Evolutionary conservation across 1,140 invertebrate species (phyloP).

Genomic region (Palaemon carinicauda): DNA sequence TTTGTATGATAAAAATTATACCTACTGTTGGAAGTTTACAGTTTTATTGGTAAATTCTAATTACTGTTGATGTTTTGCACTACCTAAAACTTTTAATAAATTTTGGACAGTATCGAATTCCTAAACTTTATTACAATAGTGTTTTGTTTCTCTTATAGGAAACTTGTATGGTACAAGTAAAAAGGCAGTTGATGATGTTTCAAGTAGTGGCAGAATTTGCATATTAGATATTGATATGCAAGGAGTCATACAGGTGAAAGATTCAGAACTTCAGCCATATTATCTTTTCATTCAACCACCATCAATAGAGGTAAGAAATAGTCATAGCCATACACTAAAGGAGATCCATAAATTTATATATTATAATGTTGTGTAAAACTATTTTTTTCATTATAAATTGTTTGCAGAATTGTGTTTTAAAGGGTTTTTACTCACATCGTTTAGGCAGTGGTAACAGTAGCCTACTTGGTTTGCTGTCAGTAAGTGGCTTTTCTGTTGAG

Average conservation of each 20-base stretch:
- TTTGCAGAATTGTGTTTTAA: no score
- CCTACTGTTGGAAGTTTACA: no score
- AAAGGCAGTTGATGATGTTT: slow-evolving; percentile 82
- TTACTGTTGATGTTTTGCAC: no score
- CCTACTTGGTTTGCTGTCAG: no score
- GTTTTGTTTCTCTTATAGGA: slow-evolving; percentile 66
- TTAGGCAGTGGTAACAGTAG: no score
- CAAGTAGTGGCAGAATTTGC: slow-evolving; percentile 83
- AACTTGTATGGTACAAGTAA: slow-evolving; percentile 93
- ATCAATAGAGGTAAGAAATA: slow-evolving; percentile 72
- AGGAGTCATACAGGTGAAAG: slow-evolving; percentile 92
- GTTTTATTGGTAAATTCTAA: no score
- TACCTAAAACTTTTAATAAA: no score
- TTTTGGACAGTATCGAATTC: no score
- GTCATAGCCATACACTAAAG: neutral
- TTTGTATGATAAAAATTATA: no score
- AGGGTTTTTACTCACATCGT: no score
- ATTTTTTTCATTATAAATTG: neutral
- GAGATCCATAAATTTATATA: neutral
- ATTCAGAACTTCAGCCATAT: slow-evolving; percentile 81
- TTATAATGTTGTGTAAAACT: neutral
- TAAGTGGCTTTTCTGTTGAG: no score
- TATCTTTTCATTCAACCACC: slow-evolving; percentile 96
- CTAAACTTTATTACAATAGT: no score
- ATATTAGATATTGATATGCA: slow-evolving; percentile 96